These are phyloP conservation scores for Larimichthys crocea DNA, from an alignment of 2,113 vertebrate species.

Conservation along the genomic window DNA sequence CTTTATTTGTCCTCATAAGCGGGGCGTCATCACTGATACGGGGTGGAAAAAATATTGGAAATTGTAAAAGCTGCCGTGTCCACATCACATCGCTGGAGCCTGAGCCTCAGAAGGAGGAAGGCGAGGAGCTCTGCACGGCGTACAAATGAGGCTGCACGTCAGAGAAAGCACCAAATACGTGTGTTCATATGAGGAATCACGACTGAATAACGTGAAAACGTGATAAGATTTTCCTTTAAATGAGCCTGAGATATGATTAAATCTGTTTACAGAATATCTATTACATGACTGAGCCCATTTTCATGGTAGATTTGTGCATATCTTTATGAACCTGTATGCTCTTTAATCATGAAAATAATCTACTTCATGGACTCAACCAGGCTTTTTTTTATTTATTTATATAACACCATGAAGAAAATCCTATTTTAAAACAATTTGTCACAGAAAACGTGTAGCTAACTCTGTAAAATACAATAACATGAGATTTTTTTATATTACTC, in stretches of 20 bases:
- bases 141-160: constrained; percentile 4
- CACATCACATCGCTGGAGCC: neutral
- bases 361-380: neutral
- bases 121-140: neutral
- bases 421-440: neutral
- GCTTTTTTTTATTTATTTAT: neutral
- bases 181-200: neutral
- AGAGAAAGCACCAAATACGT: neutral
- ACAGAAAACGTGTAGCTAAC: neutral
- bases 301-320: too few relatives aligned
- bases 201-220: neutral
- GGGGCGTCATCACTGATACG: constrained; percentile 3
- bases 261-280: neutral
- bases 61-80: neutral
- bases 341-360: neutral
- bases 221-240: neutral
- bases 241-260: neutral
- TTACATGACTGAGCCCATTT: neutral
- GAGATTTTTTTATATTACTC: too few relatives aligned
- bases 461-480: too few relatives aligned
- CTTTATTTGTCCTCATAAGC: constrained; percentile 39
- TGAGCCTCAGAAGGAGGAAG: constrained; percentile 4
- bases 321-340: neutral
- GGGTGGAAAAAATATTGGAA: neutral
- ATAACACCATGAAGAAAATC: neutral